Base-by-base conservation (phyloP, 2,888 invertebrate genomes). In the Lepas anatifera region DNA sequence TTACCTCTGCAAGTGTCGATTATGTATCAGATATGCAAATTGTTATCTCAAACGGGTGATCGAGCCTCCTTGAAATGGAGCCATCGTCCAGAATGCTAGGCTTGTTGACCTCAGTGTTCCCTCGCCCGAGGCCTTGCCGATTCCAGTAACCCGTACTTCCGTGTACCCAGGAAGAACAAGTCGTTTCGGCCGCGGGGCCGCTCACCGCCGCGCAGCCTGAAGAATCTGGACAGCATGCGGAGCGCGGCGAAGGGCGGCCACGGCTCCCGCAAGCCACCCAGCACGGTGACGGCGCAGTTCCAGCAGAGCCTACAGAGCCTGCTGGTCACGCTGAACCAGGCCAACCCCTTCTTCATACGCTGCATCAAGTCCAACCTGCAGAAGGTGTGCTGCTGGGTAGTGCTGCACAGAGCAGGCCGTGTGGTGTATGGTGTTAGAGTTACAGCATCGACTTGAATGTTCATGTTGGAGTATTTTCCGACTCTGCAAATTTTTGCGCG, bases 281-380 rank as follows among this genome's bases (percentile, higher is more conserved):
- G 93, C 77, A 95, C 95, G 0, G 96, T 96, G 2, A 91, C 94
- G 2, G 93, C 93, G 22, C 96, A 97, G 82, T 97, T 97, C 81
- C 91, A 95, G 80, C 91, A 91, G 80, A 95, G 95, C 67, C 83
- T 97, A 69, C 90, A 91, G 73, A 89, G 91, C 43, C 83, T 97
- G 63, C 95, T 97, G 95, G 92, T 92, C 76, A 95, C 95, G 0
- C 81, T 97, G 68, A 93, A 93, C 79, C 91, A 94, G 77, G 89
- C 90, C 3, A 89, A 90, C 79, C 90, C 90, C 13, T 90, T 89
- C 80, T 91, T 91, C 79, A 87, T 90, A 72, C 82, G 97, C 72
- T 97, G 97, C 80, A 96, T 97, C 79, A 96, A 96, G 82, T 95
- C 95, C 69, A 97, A 97, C 80, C 87, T 89, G 71, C 90, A 92